Conservation (phyloP, 2,113 vertebrate species). For the Hystrix cristata region DNA sequence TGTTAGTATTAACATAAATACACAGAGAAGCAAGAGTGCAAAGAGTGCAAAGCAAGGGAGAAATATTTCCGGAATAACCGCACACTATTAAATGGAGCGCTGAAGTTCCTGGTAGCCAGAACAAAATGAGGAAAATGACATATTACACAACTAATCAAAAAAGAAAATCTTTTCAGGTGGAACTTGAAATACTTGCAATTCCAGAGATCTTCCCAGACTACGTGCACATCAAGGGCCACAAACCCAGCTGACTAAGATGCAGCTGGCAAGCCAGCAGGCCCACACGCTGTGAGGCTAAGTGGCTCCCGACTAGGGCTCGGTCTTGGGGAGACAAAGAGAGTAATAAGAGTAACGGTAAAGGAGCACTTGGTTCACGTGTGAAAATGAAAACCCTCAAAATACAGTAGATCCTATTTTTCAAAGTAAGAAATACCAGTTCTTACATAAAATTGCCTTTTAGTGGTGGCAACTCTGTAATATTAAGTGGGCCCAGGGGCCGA, state of each 20-base stretch:
- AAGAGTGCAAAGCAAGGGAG: background rate
- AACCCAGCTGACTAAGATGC: background rate
- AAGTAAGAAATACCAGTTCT: background rate
- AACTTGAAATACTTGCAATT: background rate
- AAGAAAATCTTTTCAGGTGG: background rate
- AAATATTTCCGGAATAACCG: background rate
- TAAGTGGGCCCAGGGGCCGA: too few species aligned
- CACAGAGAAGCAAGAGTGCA: background rate
- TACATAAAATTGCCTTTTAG: background rate
- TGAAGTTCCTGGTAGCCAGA: background rate
- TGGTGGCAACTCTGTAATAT: background rate
- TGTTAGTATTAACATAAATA: background rate
- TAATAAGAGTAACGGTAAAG: background rate
- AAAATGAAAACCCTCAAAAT: background rate
- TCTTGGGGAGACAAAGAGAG: background rate
- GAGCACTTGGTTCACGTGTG: background rate
- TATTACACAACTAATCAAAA: background rate
- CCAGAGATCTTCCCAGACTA: background rate
- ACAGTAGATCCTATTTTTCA: background rate
- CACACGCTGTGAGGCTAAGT: background rate
- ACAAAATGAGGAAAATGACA: background rate
- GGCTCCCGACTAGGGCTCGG: fast-evolving
- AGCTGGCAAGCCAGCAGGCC: background rate
- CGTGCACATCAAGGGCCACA: background rate
- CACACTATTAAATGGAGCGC: background rate